Conservation (phyloP, 2,888 invertebrate species). For the Rotaria socialis region DNA sequence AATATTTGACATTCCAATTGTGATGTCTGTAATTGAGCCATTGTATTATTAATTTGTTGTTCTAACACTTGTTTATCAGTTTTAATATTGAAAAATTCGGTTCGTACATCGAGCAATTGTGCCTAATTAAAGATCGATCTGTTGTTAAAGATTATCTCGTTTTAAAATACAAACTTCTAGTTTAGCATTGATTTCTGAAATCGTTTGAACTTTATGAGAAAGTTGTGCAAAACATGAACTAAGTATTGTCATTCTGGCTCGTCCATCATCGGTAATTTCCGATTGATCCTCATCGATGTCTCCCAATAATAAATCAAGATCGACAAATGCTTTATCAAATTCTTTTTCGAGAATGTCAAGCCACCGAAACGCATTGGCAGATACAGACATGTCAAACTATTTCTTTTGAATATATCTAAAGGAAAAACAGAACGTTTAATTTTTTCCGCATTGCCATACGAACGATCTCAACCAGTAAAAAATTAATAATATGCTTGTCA, state of each 20-base stretch:
- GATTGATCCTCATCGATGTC: constrained; percentile 54
- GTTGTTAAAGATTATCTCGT: neutral
- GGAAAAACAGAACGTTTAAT: neutral
- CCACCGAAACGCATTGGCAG: constrained; percentile 70
- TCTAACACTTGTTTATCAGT: constrained; percentile 66
- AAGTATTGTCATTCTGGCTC: constrained; percentile 76
- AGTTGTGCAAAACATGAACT: constrained; percentile 78
- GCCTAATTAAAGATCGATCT: constrained; percentile 52
- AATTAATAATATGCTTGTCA: too few species aligned
- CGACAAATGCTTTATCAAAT: constrained; percentile 79
- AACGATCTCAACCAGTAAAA: neutral
- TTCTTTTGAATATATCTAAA: neutral
- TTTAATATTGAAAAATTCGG: constrained; percentile 70
- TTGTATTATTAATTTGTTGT: constrained; percentile 66
- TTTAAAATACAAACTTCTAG: neutral
- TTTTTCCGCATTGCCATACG: neutral
- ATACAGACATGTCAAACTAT: neutral
- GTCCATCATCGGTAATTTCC: constrained; percentile 62
- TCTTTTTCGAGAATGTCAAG: constrained; percentile 81
- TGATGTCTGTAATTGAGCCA: constrained; percentile 66
- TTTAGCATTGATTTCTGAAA: constrained; percentile 70
- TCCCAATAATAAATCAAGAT: constrained; percentile 70
- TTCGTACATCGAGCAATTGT: constrained; percentile 71
- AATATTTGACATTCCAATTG: constrained; percentile 64
- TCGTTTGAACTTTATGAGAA: constrained; percentile 76